A percentile compares a stretch with the other conserved stretches of the same genome.
phyloP scores from a whole-genome alignment of 2,888 invertebrate genomes.

The Ariolimax columbianus region DNA sequence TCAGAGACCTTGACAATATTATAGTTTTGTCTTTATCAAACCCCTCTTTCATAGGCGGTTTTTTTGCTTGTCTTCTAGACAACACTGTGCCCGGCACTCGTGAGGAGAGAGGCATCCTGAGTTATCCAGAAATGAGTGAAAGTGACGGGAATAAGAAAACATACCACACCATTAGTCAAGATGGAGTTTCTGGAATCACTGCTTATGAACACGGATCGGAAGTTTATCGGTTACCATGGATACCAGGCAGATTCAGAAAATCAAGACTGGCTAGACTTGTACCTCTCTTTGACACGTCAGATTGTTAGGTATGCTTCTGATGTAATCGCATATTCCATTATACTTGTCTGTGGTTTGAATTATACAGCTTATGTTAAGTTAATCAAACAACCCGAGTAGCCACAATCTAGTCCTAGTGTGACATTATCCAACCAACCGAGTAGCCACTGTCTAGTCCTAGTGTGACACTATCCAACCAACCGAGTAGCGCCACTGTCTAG shows the following conservation, averaged over 20 bases:
- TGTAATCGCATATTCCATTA: no score
- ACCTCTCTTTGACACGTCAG: conserved; percentile 37
- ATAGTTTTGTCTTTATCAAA: conserved; percentile 64
- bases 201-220: conserved; percentile 44
- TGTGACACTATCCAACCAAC: no score
- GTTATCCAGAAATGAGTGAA: background rate
- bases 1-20: conserved; percentile 57
- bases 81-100: conserved; percentile 66
- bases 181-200: background rate
- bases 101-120: conserved; percentile 46
- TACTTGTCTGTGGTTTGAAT: no score
- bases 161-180: background rate
- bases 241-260: conserved; percentile 40
- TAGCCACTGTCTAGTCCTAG: no score
- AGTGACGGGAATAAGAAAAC: no score
- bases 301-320: no score
- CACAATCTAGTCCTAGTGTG: no score
- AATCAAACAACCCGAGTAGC: no score
- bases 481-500: no score
- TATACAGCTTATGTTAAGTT: no score
- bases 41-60: conserved; percentile 75
- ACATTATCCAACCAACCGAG: no score
- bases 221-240: conserved; percentile 48
- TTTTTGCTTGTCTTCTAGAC: conserved; percentile 77
- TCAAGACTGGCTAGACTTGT: conserved; percentile 36